Evolutionary conservation across 2,113 vertebrate genomes (phyloP).

Genomic region (Pholis gunnellus): DNA sequence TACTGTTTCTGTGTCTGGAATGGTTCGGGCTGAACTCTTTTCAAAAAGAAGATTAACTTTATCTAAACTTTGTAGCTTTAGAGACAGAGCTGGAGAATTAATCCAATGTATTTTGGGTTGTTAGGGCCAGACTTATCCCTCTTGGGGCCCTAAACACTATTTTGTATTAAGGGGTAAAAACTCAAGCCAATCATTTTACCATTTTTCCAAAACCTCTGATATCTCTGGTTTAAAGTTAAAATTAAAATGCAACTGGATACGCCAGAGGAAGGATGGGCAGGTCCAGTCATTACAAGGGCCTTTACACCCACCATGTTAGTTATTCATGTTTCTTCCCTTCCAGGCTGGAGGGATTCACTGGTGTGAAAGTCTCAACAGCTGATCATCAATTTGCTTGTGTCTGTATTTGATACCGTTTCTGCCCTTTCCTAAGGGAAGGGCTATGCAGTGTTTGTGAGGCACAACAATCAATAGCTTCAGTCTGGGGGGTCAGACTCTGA

Average conservation of each 20-base stretch:
- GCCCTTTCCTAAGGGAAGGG: background rate
- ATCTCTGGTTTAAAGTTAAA: background rate
- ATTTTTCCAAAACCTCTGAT: background rate
- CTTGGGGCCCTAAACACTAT: background rate
- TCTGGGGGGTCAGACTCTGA: background rate
- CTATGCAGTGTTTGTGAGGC: background rate
- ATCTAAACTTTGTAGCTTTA: background rate
- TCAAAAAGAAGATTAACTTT: background rate
- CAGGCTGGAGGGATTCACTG: background rate
- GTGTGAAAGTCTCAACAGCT: background rate
- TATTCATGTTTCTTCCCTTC: background rate
- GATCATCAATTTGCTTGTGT: background rate
- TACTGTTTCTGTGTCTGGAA: background rate
- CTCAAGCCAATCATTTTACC: background rate
- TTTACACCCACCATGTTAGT: no score
- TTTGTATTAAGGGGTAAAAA: background rate
- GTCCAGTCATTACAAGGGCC: no score
- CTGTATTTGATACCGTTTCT: background rate
- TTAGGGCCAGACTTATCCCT: background rate
- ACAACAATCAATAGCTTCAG: slow-evolving; percentile 16
- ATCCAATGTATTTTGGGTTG: background rate
- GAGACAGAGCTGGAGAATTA: background rate
- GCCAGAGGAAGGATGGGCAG: background rate
- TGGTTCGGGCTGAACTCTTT: background rate
- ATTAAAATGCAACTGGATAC: background rate